Base-by-base conservation (phyloP, 2,888 invertebrate species). In the Junonia oenone region DNA sequence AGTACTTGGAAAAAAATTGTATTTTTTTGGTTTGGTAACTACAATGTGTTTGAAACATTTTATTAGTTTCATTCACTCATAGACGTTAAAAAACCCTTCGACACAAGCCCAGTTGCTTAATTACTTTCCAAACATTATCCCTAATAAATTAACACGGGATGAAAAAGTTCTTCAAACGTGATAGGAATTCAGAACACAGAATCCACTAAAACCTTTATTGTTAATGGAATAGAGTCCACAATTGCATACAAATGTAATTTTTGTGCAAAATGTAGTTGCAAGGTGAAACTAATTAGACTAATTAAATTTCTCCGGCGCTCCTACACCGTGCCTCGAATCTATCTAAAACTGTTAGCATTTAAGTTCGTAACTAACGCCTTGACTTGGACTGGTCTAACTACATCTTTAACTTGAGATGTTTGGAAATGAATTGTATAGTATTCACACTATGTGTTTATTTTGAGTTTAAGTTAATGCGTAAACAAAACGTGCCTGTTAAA, bases 221-320 rank as follows among this genome's bases (percentile, higher is more conserved):
- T 31, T 26, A 13, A 26, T 2, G 9, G 0, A 14, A 40, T 54
- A 53, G 33, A 22, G 53, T 40, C 22, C 33, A 37, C 6, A 33
- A 31, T 47, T 15, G 47, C 22, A 11, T 26, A 29, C 1, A 22
- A 15, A 14, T n/a, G 22, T 48, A 26, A 43, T 54, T 48, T 43
- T 54, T 54, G 40, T 54, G 13, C 31, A 40, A 54, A 48, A 54
- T 54, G 47, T 54, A 54, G 53, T 79, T 78, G 78, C 81, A 77
- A 75, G 81, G 77, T 73, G 76, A 78, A 81, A 82, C 81, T 86
- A 85, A 86, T 85, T 80, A 81, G 75, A 73, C 68, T 80, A 81
- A 85, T 85, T 83, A 82, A 78, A 86, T 86, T 84, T 49, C 53
- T 52, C 48, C 31, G 69, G 76, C 78, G 76, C 70, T 72, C 74